These are phyloP conservation scores for Sebastes fasciatus DNA, from an alignment of 2,113 vertebrate genomes.

Conservation along the genomic window DNA sequence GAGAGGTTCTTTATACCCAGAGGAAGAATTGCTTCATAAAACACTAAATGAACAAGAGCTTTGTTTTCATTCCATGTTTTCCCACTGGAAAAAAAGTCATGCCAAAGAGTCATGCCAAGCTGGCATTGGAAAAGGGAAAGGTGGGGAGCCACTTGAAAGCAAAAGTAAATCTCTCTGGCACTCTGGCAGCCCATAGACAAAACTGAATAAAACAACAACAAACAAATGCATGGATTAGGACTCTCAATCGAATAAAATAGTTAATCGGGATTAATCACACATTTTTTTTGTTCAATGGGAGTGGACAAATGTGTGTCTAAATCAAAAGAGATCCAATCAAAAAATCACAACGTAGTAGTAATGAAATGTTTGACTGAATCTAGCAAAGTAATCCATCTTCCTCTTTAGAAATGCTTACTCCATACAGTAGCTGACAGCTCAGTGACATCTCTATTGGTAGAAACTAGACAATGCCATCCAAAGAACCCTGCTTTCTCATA, in stretches of 20 bases:
- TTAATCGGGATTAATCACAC: too few species aligned
- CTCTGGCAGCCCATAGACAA: not conserved
- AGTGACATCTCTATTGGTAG: not conserved
- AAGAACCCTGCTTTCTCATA: not conserved
- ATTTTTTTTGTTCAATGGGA: too few species aligned
- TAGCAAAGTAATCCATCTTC: not conserved
- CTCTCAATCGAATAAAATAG: too few species aligned
- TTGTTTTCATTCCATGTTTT: conserved; percentile 18
- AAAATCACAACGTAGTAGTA: not conserved
- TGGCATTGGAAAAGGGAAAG: conserved; percentile 9
- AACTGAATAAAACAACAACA: not conserved
- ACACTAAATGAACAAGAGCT: conserved; percentile 36
- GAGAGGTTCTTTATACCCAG: not conserved
- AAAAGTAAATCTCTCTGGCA: not conserved
- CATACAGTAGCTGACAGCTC: too few species aligned
- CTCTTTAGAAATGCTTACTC: not conserved
- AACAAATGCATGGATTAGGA: not conserved
- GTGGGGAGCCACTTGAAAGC: not conserved
- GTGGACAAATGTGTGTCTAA: too few species aligned
- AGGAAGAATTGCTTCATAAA: conserved; percentile 30
- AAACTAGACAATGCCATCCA: not conserved
- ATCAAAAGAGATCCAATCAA: not conserved
- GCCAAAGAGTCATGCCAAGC: conserved; percentile 5
- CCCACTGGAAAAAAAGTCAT: conserved; percentile 19
- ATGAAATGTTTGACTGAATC: not conserved